Conservation (phyloP, 1,140 invertebrate genomes). For the Microplitis demolitor region DNA sequence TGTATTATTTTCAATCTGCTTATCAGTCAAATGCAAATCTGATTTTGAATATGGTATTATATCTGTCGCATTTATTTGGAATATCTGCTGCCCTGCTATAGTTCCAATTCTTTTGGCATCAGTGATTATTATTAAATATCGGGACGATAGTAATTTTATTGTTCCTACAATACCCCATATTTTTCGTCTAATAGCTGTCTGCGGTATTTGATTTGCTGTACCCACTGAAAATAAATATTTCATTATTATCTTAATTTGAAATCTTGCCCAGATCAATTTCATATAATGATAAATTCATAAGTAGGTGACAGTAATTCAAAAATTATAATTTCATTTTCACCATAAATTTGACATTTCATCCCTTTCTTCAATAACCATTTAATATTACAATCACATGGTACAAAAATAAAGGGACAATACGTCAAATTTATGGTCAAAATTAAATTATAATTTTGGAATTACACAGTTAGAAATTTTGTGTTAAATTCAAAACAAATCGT, state of each 20-base stretch:
- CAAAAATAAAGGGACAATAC: no score
- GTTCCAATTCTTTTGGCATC: conserved; percentile 83
- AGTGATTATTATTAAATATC: conserved; percentile 90
- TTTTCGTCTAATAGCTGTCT: conserved; percentile 68
- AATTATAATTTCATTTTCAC: no score
- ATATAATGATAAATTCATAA: not conserved
- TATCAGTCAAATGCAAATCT: conserved; percentile 80
- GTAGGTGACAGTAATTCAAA: not conserved
- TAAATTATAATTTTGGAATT: no score
- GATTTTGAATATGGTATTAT: conserved; percentile 86
- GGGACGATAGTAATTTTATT: conserved; percentile 82
- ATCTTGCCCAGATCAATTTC: not conserved
- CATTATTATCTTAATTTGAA: not conserved
- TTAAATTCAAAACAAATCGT: no score
- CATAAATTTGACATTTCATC: no score
- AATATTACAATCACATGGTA: no score
- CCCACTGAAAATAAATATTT: conserved; percentile 51
- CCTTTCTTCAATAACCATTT: no score
- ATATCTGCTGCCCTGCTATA: conserved; percentile 85
- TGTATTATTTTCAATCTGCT: conserved; percentile 78
- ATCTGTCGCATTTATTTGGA: conserved; percentile 81
- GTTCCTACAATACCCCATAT: conserved; percentile 91
- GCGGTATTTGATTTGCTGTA: conserved; percentile 65
- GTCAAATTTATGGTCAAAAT: no score
- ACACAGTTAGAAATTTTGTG: no score